Evolutionary conservation across 2,113 vertebrate genomes (phyloP).

Genomic region (Alethe castanea): DNA sequence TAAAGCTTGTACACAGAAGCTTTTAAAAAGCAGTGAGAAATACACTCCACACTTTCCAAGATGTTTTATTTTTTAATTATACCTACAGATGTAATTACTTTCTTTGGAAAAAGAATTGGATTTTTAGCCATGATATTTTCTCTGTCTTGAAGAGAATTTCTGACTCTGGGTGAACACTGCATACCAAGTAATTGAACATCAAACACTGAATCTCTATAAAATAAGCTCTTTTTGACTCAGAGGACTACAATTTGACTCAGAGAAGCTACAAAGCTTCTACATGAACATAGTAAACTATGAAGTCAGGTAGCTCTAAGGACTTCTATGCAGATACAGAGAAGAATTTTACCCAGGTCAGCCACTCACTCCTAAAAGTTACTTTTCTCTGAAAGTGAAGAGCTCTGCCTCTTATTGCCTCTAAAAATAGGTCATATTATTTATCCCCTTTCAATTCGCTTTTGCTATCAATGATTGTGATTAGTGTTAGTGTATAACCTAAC

Average conservation of each 20-base stretch:
- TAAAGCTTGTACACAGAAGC: background rate
- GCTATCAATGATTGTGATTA: background rate
- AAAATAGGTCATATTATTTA: slow-evolving; percentile 26
- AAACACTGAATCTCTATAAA: background rate
- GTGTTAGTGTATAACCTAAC: background rate
- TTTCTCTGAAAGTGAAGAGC: background rate
- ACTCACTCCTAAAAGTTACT: slow-evolving; percentile 1
- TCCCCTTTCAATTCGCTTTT: background rate
- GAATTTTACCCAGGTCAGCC: background rate
- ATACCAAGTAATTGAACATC: background rate
- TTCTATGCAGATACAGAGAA: background rate
- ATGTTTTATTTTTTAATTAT: background rate
- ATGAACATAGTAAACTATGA: background rate
- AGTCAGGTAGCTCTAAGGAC: background rate
- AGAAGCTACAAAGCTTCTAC: background rate
- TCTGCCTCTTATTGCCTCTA: background rate
- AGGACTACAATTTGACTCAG: background rate
- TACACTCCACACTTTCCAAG: background rate
- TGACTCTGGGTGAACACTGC: background rate
- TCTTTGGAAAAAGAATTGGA: background rate
- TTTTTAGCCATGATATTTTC: background rate
- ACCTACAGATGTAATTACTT: background rate
- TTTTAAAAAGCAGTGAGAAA: background rate
- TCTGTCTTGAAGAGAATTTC: background rate
- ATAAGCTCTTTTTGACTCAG: background rate